Percentiles rank a stretch among this genome's conserved stretches.
Conservation (phyloP, 2,113 vertebrate genomes). For the Scophthalmus maximus region DNA sequence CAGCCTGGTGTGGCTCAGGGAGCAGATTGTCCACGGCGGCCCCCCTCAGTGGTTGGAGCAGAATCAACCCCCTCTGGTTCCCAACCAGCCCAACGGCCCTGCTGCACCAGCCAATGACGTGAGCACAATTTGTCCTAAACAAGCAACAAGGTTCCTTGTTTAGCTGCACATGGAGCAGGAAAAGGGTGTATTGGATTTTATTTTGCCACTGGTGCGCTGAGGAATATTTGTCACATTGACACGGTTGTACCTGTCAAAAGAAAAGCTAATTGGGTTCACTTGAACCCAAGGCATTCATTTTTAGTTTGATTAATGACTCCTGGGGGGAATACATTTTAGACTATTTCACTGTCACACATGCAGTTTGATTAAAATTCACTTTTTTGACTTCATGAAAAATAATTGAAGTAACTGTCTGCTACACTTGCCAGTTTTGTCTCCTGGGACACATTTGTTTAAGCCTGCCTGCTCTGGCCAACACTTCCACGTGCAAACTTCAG, state of each 20-base stretch:
- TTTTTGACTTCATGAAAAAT: no score
- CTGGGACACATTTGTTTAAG: no score
- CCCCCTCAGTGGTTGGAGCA: slow-evolving; percentile 96
- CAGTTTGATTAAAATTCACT: not conserved
- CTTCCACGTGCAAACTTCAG: no score
- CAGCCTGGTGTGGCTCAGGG: slow-evolving; percentile 96
- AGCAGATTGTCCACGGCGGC: slow-evolving; percentile 96
- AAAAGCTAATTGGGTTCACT: not conserved
- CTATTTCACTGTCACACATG: no score
- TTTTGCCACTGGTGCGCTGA: not conserved
- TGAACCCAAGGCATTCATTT: not conserved
- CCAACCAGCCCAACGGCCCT: slow-evolving; percentile 81
- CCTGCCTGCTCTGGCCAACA: no score
- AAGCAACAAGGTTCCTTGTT: not conserved
- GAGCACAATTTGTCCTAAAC: slow-evolving; percentile 22
- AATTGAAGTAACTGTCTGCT: not conserved
- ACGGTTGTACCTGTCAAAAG: not conserved
- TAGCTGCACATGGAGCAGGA: not conserved
- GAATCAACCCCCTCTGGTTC: slow-evolving; percentile 86
- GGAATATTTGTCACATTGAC: not conserved
- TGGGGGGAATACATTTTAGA: no score
- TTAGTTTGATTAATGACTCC: not conserved
- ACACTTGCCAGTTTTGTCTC: no score
- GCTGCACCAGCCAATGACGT: slow-evolving; percentile 92
- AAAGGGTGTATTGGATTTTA: not conserved